Percentiles rank a stretch among this genome's conserved stretches.
These are phyloP conservation scores for Burhinus bistriatus DNA, from an alignment of 2,113 vertebrate species.

Conservation along the genomic window DNA sequence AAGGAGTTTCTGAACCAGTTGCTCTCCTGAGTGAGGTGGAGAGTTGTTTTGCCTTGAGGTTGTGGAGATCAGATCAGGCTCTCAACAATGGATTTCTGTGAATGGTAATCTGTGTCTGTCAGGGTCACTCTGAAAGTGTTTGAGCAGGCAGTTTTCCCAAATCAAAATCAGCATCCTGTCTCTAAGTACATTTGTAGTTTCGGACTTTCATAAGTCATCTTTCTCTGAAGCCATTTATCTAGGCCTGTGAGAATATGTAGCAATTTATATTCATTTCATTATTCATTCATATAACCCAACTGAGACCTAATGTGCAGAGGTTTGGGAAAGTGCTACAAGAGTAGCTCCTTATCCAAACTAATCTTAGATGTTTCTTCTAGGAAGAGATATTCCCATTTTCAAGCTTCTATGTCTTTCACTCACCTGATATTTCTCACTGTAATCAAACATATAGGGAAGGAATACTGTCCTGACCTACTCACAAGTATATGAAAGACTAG, in stretches of 20 bases:
- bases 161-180: not conserved
- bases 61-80: not conserved
- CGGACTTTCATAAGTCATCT: not conserved
- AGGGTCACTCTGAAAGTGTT: not conserved
- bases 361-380: not conserved
- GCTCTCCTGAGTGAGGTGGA: not conserved
- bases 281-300: not conserved
- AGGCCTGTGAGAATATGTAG: not conserved
- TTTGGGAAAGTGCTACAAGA: not conserved
- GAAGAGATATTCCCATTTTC: not conserved
- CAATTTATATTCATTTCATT: not conserved
- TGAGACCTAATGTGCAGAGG: not conserved
- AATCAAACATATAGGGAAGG: not conserved
- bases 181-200: not conserved
- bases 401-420: not conserved
- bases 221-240: not conserved
- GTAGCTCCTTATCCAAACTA: not conserved
- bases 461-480: not conserved
- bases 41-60: not conserved
- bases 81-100: not conserved
- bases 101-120: not conserved
- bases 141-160: not conserved
- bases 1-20: not conserved
- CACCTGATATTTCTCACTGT: not conserved
- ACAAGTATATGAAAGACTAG: not conserved